Evolutionary conservation across 1,140 invertebrate species (phyloP), one percentile per base, ranked within the genome.

Genomic region (Zophobas atratus): DNA sequence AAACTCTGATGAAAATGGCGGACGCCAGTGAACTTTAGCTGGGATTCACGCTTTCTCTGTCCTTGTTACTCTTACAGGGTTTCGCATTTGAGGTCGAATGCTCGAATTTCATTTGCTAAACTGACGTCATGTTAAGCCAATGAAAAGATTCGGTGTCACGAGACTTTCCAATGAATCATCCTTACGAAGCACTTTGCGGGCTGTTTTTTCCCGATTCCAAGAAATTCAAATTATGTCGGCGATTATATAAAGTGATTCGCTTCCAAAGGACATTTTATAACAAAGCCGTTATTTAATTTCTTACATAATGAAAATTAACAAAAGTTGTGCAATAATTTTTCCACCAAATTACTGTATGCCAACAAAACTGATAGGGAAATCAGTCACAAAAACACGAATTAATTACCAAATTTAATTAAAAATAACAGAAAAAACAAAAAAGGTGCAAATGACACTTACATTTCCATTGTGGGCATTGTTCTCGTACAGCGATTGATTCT

Each of bases 101-200:
- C 46, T 34, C 34, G 75, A 20, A 67, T 76, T 53, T 70, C n/a
- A 76, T 76, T 67, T 1, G 75, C n/a, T 70, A 32, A 8, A 41
- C 4, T 53, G 56, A 67, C 57, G 63, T 76, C 63, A 70, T 6
- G 6, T 1, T 1, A 1, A 39, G 32, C 57, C 75, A 67, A 76
- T 76, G 3, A 63, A 2, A 53, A 46, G 32, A 20, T 36, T 38
- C 6, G 34, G 33, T 67, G 34, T 76, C 72, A 75, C 72, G 72
- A 57, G 72, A 76, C 57, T 60, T 60, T 49, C 55, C 57, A 1
- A 38, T 75, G 73, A 75, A 5, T 75, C 73, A 75, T 51, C 73
- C 46, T 75, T 75, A 75, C 73, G 35, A 32, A 36, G 73, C 73
- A 46, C 8, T 75, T 75, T 74, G 6, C 35, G 36, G 20, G 34